Percentiles rank a stretch among this genome's conserved stretches.
These are phyloP conservation scores for Rhadinocentrus ornatus DNA, from an alignment of 2,797 vertebrate species.

Conservation along the genomic window DNA sequence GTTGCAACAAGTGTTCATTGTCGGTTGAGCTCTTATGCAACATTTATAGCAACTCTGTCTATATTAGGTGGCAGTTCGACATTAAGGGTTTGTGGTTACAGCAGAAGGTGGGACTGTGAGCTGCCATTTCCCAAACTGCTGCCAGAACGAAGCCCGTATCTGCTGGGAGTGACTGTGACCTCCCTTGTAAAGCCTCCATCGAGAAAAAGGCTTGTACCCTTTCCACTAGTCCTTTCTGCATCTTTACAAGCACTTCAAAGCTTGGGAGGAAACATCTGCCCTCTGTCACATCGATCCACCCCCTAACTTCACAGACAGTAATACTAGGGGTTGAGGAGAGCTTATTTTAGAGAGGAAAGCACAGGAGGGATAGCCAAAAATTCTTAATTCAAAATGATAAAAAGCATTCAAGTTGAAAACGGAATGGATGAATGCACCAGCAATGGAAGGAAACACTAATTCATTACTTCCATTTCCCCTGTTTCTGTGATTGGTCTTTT, in stretches of 20 bases:
- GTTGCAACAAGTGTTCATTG: slow-evolving; percentile 25
- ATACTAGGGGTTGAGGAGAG: background rate
- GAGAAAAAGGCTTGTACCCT: slow-evolving; percentile 37
- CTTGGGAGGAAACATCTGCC: slow-evolving; percentile 75
- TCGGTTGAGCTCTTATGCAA: background rate
- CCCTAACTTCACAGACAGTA: slow-evolving; percentile 64
- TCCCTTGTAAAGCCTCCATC: slow-evolving; percentile 42
- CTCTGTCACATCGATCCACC: slow-evolving; percentile 58
- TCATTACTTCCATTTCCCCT: slow-evolving; percentile 9
- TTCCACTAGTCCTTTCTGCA: slow-evolving; percentile 35
- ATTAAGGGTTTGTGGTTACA: slow-evolving; percentile 37
- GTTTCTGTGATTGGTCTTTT: slow-evolving; percentile 10
- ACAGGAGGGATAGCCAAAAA: background rate
- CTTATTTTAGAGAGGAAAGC: background rate
- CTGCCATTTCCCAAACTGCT: slow-evolving; percentile 47
- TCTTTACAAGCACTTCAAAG: slow-evolving; percentile 66
- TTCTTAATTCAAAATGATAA: slow-evolving; percentile 3
- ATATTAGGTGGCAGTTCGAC: slow-evolving; percentile 38
- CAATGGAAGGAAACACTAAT: slow-evolving; percentile 1
- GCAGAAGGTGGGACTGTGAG: slow-evolving; percentile 16
- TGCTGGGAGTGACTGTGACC: slow-evolving; percentile 23
- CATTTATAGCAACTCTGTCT: slow-evolving; percentile 11
- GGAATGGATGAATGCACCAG: background rate
- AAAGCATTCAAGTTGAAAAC: background rate
- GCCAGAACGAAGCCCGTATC: slow-evolving; percentile 30